Base-by-base conservation (phyloP, 2,113 vertebrate species). In the Athene noctua region DNA sequence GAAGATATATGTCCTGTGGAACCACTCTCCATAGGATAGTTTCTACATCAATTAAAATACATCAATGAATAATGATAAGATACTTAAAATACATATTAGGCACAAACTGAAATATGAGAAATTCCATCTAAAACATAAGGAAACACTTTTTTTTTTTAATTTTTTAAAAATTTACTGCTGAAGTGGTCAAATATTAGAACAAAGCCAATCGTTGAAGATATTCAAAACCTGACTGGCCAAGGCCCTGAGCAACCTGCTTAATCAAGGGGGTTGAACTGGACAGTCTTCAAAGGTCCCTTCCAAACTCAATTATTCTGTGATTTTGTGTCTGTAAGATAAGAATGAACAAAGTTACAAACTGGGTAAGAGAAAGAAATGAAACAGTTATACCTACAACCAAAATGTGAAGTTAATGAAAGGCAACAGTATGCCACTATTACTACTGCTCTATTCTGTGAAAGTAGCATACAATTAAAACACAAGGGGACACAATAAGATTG, bases 211-310 rank as follows among this genome's bases (percentile, higher is more conserved):
- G 44, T 40, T 54, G 25, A 27, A 90, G 63, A 23, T 21, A 46
- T 18, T 75, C 6, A 70, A 38, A 80, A 57, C 21, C 20, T 51
- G 27, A 38, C 15, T 44, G 23, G 6, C 9, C 14, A n/a, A 1
- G 2, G 29, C 13, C 21, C 25, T 46, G 25, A 42, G 25, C 19
- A 73, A 22, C 22, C 7, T 88, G 6, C 16, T 94, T 58, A 30
- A 49, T 27, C 1, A 1, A 47, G 20, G 13, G 8, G 0, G 1
- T 40, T 32, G 23, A n/a, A 70, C 11, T 18, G 30, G 5, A 23
- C 9, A 8, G 59, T 63, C 42, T 90, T 29, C 22, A 66, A 42
- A 68, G 9, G 10, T n/a, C 34, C 52, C 4, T 38, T 89, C 29
- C 3, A 6, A n/a, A 14, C 7, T 34, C 32, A 81, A 22, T 16